Percentiles rank a stretch among this genome's conserved stretches.
Conservation (phyloP, 2,888 invertebrate species). For the Drosophila demipolita region DNA sequence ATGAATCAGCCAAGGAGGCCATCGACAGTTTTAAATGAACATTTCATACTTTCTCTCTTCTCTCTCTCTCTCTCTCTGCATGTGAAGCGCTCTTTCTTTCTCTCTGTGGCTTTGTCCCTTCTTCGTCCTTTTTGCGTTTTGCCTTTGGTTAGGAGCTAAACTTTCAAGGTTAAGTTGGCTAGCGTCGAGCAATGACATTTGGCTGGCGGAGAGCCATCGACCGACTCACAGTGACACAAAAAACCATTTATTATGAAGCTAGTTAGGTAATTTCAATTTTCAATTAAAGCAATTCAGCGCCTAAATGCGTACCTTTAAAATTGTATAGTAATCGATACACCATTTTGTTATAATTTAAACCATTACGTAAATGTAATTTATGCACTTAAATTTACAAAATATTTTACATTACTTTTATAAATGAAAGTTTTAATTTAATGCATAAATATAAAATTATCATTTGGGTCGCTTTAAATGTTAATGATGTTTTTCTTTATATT, state of each 20-base stretch:
- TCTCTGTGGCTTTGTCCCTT: slow-evolving; percentile 8
- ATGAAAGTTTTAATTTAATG: not conserved
- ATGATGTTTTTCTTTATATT: not conserved
- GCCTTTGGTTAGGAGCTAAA: slow-evolving; percentile 59
- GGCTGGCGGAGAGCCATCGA: slow-evolving; percentile 35
- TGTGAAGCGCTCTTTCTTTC: not conserved
- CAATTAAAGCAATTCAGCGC: not conserved
- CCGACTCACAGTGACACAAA: slow-evolving; percentile 49
- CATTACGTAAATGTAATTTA: not conserved
- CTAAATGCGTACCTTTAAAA: not conserved
- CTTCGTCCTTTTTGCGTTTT: slow-evolving; percentile 68
- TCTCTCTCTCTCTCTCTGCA: not conserved
- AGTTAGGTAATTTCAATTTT: not conserved
- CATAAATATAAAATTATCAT: not conserved
- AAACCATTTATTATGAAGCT: not conserved
- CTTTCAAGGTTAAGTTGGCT: slow-evolving; percentile 82
- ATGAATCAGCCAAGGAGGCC: slow-evolving; percentile 36
- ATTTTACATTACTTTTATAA: not conserved
- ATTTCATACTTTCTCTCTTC: slow-evolving; percentile 30
- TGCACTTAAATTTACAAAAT: not conserved
- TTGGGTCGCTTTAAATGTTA: not conserved
- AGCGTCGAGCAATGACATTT: slow-evolving; percentile 80
- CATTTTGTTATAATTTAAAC: not conserved
- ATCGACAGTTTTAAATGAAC: slow-evolving; percentile 27
- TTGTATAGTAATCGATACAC: not conserved